Conservation (phyloP, 2,888 invertebrate genomes). For the Zygaena filipendulae region DNA sequence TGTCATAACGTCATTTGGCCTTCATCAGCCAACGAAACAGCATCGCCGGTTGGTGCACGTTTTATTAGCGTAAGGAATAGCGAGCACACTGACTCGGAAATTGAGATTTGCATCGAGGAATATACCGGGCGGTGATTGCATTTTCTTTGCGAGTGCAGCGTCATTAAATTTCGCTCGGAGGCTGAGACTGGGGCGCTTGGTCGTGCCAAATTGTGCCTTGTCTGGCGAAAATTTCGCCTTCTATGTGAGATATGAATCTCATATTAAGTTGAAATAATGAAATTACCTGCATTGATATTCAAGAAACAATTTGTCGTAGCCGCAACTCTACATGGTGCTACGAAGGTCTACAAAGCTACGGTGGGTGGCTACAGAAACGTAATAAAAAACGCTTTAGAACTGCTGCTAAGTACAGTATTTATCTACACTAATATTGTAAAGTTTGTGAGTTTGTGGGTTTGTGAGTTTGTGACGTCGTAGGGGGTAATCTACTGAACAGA, state of each 20-base stretch:
- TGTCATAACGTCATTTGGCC: conserved; percentile 67
- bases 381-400: too few relatives aligned
- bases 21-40: conserved; percentile 66
- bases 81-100: conserved; percentile 62
- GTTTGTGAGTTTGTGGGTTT: too few relatives aligned
- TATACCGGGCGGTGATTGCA: conserved; percentile 60
- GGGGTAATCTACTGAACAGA: too few relatives aligned
- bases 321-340: too few relatives aligned
- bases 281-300: conserved; percentile 1
- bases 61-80: conserved; percentile 69
- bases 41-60: conserved; percentile 63
- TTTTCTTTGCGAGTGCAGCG: conserved; percentile 60
- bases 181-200: conserved; percentile 35
- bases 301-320: conserved; percentile 7
- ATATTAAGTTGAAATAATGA: conserved; percentile 4
- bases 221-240: conserved; percentile 27
- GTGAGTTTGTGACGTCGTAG: too few relatives aligned
- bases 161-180: conserved; percentile 56
- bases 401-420: too few relatives aligned
- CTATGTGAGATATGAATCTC: conserved; percentile 19
- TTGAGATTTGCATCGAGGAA: conserved; percentile 61
- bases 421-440: too few relatives aligned
- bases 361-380: too few relatives aligned
- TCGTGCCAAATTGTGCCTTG: conserved; percentile 39
- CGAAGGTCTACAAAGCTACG: too few relatives aligned